These are phyloP conservation scores for Lasiommata megera DNA, from an alignment of 2,888 invertebrate genomes.

Conservation along the genomic window DNA sequence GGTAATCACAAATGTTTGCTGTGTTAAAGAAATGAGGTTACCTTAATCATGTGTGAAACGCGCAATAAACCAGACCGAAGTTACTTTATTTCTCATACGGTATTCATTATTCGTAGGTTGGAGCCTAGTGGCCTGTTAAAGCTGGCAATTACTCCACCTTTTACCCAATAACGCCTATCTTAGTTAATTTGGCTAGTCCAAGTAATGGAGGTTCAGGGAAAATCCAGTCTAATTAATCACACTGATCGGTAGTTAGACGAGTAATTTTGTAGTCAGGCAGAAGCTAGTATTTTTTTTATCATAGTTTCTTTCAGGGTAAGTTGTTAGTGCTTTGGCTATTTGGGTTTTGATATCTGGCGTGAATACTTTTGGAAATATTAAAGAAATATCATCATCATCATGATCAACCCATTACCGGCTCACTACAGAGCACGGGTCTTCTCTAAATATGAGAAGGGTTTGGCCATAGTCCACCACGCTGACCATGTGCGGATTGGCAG, in stretches of 20 bases:
- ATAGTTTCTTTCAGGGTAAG: too few relatives aligned
- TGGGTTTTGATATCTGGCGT: too few relatives aligned
- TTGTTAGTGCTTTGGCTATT: too few relatives aligned
- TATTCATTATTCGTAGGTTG: background rate
- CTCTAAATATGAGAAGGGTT: too few relatives aligned
- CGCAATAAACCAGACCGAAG: background rate
- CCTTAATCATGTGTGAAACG: background rate
- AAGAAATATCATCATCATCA: too few relatives aligned
- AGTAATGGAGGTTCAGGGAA: slow-evolving; percentile 1
- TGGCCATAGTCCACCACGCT: too few relatives aligned
- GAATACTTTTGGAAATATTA: too few relatives aligned
- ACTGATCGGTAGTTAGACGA: background rate
- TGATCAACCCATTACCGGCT: too few relatives aligned
- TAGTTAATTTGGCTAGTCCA: background rate
- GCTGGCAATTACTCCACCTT: slow-evolving; percentile 8
- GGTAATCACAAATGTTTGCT: too few relatives aligned
- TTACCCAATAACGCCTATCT: slow-evolving; percentile 10
- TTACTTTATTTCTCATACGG: background rate
- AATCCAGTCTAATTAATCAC: background rate
- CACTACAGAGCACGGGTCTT: too few relatives aligned
- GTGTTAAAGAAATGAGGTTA: background rate
- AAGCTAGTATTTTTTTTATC: background rate
- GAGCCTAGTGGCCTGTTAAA: slow-evolving; percentile 2
- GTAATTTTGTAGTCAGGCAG: background rate
- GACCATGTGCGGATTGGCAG: too few relatives aligned